A percentile compares a stretch with the other conserved stretches of the same genome.
Evolutionary conservation across 2,888 invertebrate genomes (phyloP).

Genomic region (Augochlorella aurata): DNA sequence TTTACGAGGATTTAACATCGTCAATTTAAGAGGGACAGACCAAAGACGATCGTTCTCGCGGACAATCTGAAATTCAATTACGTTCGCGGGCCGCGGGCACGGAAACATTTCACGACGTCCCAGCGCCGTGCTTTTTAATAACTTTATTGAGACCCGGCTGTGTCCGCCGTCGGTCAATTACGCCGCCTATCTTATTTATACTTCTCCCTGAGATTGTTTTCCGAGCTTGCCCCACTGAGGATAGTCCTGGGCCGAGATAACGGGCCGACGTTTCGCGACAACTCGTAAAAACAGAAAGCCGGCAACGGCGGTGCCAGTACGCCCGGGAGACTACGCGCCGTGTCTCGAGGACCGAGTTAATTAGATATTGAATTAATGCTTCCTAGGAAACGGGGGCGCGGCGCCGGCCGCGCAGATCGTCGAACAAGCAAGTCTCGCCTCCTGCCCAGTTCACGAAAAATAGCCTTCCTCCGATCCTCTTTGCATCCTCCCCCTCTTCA

Average conservation of each 20-base stretch:
- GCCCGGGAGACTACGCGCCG: slow-evolving; percentile 49
- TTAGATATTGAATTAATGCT: slow-evolving; percentile 73
- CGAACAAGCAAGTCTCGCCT: slow-evolving; percentile 41
- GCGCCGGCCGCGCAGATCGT: neutral
- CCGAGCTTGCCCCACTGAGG: slow-evolving; percentile 5
- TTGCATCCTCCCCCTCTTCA: slow-evolving; percentile 4
- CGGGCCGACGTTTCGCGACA: slow-evolving; percentile 56
- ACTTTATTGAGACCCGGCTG: slow-evolving; percentile 25
- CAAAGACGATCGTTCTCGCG: slow-evolving; percentile 1
- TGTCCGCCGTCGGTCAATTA: slow-evolving; percentile 25
- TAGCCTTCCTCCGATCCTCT: slow-evolving; percentile 33
- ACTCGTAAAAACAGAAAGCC: slow-evolving; percentile 66
- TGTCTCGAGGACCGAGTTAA: slow-evolving; percentile 63
- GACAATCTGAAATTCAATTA: slow-evolving; percentile 6
- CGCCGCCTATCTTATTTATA: slow-evolving; percentile 43
- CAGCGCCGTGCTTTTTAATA: slow-evolving; percentile 43
- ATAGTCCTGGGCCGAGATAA: slow-evolving; percentile 20
- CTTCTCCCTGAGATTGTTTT: slow-evolving; percentile 49
- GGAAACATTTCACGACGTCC: slow-evolving; percentile 1
- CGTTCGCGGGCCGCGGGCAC: neutral
- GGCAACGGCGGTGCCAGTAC: slow-evolving; percentile 39
- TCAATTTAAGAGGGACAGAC: neutral
- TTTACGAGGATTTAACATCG: slow-evolving; percentile 40
- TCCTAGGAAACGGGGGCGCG: slow-evolving; percentile 57
- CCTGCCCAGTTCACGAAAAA: slow-evolving; percentile 49